Evolutionary conservation across 2,113 vertebrate genomes (phyloP), one percentile per base, ranked within the genome.

Genomic region (Anoplopoma fimbria): DNA sequence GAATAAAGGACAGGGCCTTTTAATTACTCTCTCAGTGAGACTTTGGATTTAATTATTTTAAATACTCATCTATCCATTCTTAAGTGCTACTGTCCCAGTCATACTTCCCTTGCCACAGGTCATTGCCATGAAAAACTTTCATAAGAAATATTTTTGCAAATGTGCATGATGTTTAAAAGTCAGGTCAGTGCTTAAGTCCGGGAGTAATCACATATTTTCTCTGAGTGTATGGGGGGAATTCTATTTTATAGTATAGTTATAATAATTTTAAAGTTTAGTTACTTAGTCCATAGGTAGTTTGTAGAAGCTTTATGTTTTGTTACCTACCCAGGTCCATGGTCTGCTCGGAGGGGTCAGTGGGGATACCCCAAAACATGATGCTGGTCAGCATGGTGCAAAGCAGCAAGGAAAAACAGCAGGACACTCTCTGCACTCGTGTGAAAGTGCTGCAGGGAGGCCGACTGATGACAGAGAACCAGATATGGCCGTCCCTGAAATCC

Each of bases 281-380:
- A 42, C 1, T 25, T 17, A 42, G 23, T 64, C 45, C 13, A 47
- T 51, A 51, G 19, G 23, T 51, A 8, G 2, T 53, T 53, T 53
- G 8, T 9, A 53, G 23, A 53, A 25, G 47, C 7, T 57, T 57
- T 29, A 29, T 57, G 9, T 63, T 65, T 53, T 61, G 25, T 49
- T 23, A 33, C 83, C 36, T 96, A 99, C 98, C 98, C 81, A 99
- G 89, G 88, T 98, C 98, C 98, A 98, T 98, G 85, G 97, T 99
- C 92, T 99, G 97, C 89, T 99, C 97, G 8, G 96, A 95, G 0
- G 98, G 98, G 79, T 98, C 95, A 74, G 95, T 97, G 45, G 98
- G 97, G 69, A 99, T 94, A 2, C 98, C 98, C 96, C 97, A 99
- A 88, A 99, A 99, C 96, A 99, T 98, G 93, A 99, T 98, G 90